Base-by-base conservation (phyloP, 2,888 invertebrate genomes). In the Peribatodes rhomboidaria region DNA sequence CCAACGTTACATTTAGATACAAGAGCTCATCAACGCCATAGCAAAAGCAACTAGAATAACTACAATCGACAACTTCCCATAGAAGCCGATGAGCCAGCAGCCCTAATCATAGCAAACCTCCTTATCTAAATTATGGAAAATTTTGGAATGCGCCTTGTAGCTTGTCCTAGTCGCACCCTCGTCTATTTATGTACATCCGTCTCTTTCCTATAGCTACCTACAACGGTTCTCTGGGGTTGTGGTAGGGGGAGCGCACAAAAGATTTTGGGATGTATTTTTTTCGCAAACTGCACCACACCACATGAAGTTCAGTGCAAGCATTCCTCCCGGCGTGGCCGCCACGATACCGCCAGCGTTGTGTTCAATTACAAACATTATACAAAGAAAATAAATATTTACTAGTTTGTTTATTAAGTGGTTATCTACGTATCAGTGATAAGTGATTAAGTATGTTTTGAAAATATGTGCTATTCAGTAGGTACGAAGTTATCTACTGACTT, bases 91-190 rank as follows among this genome's bases (percentile, higher is more conserved):
- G 14, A 13, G 31, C 10, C 54, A 56, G 71, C 91, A 91, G 79
- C 92, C 92, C 90, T 92, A 90, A 90, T 90, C 91, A 89, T 92
- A 92, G 92, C 89, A 83, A 92, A 92, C 92, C 87, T 87, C 82
- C 84, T 92, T 92, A 92, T 92, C 91, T 92, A 90, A 90, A 88
- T 92, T 90, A 92, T 91, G 91, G 92, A 92, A 92, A 89, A 91
- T 89, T 91, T 92, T 87, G 93, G 92, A 92, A 92, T 92, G 93
- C 84, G 83, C 85, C 85, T 76, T 79, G 79, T 81, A 76, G 70
- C 69, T 70, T 67, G 70, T 84, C 87, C 83, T 84, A 81, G 77
- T 88, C 87, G 75, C 86, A 78, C 88, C 71, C 78, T 68, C 60
- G 58, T 70, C 67, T 67, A 71, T 68, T 70, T 59, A 67, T 69